These are phyloP conservation scores for Sebastes vulpes DNA, from an alignment of 2,797 vertebrate species.

Conservation along the genomic window DNA sequence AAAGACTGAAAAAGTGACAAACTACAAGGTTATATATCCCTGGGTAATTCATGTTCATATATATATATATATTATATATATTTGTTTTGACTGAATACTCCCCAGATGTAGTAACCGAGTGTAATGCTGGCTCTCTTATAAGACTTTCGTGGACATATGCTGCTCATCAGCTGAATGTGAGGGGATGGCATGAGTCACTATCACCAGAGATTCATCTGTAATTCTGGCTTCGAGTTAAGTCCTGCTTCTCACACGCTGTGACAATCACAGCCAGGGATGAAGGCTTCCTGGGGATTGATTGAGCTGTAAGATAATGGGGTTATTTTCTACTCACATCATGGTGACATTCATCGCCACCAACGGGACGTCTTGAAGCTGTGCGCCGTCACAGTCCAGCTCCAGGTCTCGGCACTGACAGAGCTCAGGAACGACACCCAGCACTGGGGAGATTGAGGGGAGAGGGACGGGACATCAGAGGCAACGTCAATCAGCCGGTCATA, in stretches of 20 bases:
- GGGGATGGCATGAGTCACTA: not conserved
- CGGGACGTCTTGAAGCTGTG: slow-evolving; percentile 88
- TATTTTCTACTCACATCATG: slow-evolving; percentile 90
- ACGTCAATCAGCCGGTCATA: slow-evolving; percentile 1
- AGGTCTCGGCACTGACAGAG: slow-evolving; percentile 90
- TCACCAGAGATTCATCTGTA: not conserved
- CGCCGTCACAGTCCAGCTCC: slow-evolving; percentile 91
- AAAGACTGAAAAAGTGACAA: not conserved
- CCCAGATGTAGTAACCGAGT: not conserved
- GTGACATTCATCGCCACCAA: slow-evolving; percentile 91
- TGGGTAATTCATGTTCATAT: not conserved
- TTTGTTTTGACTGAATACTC: not conserved
- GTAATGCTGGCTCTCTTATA: not conserved
- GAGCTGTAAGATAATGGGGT: not conserved
- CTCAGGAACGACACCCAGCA: slow-evolving; percentile 87
- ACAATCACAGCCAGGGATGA: not conserved
- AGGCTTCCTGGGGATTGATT: not conserved
- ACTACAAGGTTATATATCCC: not conserved
- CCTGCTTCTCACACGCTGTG: not conserved
- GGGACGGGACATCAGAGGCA: not conserved
- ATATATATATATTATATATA: not conserved
- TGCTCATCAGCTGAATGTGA: not conserved
- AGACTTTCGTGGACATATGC: not conserved
- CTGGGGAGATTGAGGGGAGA: slow-evolving; percentile 67
- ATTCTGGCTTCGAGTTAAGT: not conserved